These are phyloP conservation scores for Anguilla anguilla DNA, from an alignment of 2,797 vertebrate species.

Conservation along the genomic window DNA sequence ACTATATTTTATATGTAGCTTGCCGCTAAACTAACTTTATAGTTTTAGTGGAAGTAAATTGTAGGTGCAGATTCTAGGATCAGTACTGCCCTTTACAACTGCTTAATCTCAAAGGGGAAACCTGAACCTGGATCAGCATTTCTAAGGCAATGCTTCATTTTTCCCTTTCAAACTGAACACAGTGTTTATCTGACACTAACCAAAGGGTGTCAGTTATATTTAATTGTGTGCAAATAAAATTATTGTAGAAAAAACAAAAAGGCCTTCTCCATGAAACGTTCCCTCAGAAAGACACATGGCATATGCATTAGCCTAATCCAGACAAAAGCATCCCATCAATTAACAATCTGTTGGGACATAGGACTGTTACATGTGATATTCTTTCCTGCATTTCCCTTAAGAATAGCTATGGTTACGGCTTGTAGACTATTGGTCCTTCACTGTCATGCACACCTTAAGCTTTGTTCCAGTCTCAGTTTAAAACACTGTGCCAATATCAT, in stretches of 20 bases:
- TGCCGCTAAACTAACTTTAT: not conserved
- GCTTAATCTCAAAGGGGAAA: not conserved
- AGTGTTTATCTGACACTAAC: too few species aligned
- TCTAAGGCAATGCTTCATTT: too few species aligned
- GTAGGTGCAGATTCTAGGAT: not conserved
- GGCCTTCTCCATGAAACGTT: too few species aligned
- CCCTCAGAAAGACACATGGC: not conserved
- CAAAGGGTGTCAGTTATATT: too few species aligned
- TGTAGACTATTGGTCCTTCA: not conserved
- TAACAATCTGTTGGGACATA: not conserved
- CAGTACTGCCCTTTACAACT: not conserved
- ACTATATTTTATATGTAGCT: not conserved
- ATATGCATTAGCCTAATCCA: not conserved
- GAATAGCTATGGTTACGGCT: not conserved
- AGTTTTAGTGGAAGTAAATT: not conserved
- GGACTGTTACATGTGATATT: not conserved
- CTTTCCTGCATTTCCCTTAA: not conserved
- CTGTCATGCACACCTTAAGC: not conserved
- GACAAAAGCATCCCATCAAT: not conserved
- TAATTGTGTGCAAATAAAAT: too few species aligned
- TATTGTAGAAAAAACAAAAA: too few species aligned
- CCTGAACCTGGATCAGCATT: not conserved
- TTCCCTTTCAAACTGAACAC: too few species aligned
- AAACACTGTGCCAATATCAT: conserved; percentile 6
- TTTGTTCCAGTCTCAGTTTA: not conserved